Percentiles rank a stretch among this genome's conserved stretches.
These are phyloP conservation scores for Dinoponera quadriceps DNA, from an alignment of 1,140 invertebrate species.

Conservation along the genomic window DNA sequence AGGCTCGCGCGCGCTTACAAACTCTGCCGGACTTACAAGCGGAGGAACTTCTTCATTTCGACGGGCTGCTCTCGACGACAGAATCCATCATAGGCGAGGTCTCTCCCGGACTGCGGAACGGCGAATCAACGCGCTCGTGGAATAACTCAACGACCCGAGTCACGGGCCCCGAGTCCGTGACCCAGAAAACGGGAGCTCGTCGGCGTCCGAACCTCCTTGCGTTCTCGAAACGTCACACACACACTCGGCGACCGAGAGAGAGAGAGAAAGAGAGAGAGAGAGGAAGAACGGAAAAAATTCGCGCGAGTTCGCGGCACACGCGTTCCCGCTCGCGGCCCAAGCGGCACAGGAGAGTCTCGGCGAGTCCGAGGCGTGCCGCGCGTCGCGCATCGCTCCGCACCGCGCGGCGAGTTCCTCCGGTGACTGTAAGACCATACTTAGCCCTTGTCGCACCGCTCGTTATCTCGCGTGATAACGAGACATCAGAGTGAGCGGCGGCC, in stretches of 20 bases:
- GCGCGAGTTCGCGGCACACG: conserved; percentile 22
- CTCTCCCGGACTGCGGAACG: not conserved
- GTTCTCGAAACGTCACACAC: not conserved
- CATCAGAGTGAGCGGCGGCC: not conserved
- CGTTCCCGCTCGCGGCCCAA: conserved; percentile 9
- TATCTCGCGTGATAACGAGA: conserved; percentile 50
- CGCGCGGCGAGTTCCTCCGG: conserved; percentile 15
- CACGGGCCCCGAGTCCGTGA: conserved; percentile 59
- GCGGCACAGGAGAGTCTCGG: not conserved
- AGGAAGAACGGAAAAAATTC: not conserved
- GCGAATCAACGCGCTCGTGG: conserved; percentile 21
- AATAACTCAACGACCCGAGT: not conserved
- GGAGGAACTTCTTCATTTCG: conserved; percentile 69
- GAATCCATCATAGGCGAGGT: conserved; percentile 47
- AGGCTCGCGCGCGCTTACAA: not conserved
- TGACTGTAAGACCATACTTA: conserved; percentile 45
- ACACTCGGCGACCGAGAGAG: too few species aligned
- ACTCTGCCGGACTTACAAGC: conserved; percentile 54
- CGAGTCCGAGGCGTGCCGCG: conserved; percentile 8
- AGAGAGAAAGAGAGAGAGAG: too few species aligned
- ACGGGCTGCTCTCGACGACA: conserved; percentile 9
- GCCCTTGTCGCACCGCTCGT: conserved; percentile 37
- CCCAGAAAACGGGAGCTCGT: conserved; percentile 60
- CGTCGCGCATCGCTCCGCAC: not conserved
- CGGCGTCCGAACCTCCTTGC: conserved; percentile 17